These are phyloP conservation scores for Naja naja DNA, from an alignment of 2,113 vertebrate genomes.

Conservation along the genomic window DNA sequence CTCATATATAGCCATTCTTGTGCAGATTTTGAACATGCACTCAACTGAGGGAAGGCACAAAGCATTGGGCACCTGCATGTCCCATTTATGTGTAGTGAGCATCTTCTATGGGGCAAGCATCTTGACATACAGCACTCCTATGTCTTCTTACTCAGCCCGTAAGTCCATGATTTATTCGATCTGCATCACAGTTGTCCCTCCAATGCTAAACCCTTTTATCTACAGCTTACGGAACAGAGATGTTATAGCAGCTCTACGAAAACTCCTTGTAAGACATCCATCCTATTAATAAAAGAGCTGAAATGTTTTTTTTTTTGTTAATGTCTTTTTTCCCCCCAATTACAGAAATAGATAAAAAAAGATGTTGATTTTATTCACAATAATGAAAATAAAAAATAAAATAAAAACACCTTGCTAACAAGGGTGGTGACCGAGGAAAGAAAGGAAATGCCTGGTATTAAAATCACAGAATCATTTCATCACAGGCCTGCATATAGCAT, in stretches of 20 bases:
- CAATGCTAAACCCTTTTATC: neutral
- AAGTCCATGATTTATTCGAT: neutral
- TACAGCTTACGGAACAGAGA: neutral
- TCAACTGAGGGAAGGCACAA: constrained; percentile 7
- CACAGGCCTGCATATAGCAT: neutral
- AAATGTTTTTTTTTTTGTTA: neutral
- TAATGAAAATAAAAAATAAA: neutral
- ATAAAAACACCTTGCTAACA: neutral
- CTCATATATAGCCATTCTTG: constrained; percentile 41
- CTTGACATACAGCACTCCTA: constrained; percentile 46
- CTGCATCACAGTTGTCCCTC: neutral
- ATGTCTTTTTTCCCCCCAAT: neutral
- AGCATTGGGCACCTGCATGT: constrained; percentile 36
- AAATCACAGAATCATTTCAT: neutral
- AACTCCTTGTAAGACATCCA: neutral
- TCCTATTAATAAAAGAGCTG: neutral
- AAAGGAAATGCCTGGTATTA: neutral
- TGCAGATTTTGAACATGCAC: neutral
- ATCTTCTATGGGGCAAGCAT: constrained; percentile 47
- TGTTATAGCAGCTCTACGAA: neutral
- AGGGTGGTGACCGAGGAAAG: neutral
- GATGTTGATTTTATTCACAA: neutral
- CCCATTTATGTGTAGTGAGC: constrained; percentile 33
- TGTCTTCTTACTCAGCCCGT: constrained; percentile 1
- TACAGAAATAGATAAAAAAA: neutral